A percentile compares a stretch with the other conserved stretches of the same genome.
phyloP scores from a whole-genome alignment of 2,113 vertebrate species.

The Platichthys flesus region DNA sequence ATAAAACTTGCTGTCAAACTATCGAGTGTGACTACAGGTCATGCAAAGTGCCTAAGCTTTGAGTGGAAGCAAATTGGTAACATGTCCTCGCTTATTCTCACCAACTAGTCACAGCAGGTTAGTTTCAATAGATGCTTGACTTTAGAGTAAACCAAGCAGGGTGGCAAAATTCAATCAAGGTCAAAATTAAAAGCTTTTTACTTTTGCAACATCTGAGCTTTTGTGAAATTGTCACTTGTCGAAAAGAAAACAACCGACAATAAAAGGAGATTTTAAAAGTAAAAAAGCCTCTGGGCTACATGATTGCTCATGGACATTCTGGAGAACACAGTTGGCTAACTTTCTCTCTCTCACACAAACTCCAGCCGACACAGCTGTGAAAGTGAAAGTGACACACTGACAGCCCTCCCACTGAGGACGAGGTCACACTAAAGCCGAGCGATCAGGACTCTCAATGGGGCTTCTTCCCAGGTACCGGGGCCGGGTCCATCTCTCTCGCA shows the following conservation, averaged over 20 bases:
- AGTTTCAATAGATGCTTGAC: constrained; percentile 3
- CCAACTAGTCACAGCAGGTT: background rate
- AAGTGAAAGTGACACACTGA: constrained; percentile 37
- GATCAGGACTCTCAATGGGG: constrained; percentile 68
- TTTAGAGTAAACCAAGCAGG: constrained; percentile 4
- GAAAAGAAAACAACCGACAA: background rate
- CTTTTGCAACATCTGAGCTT: background rate
- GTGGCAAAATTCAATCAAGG: constrained; percentile 9
- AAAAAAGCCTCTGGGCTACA: constrained; percentile 8
- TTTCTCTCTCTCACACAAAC: constrained; percentile 9
- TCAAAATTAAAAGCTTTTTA: constrained; percentile 20
- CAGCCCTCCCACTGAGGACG: constrained; percentile 57
- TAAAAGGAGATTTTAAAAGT: constrained; percentile 26
- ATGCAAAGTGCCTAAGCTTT: constrained; percentile 4
- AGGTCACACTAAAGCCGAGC: constrained; percentile 61
- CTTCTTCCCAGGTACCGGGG: constrained; percentile 67
- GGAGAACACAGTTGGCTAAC: constrained; percentile 49
- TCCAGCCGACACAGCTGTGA: constrained; percentile 35
- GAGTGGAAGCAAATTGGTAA: background rate
- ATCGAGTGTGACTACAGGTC: constrained; percentile 29
- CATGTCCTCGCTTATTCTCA: no score
- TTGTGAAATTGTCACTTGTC: constrained; percentile 7
- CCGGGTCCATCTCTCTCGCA: constrained; percentile 65
- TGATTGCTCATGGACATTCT: constrained; percentile 43
- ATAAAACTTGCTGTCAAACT: constrained; percentile 53